Base-by-base conservation (phyloP, 2,797 vertebrate species). In the Enteromius treurensis region DNA sequence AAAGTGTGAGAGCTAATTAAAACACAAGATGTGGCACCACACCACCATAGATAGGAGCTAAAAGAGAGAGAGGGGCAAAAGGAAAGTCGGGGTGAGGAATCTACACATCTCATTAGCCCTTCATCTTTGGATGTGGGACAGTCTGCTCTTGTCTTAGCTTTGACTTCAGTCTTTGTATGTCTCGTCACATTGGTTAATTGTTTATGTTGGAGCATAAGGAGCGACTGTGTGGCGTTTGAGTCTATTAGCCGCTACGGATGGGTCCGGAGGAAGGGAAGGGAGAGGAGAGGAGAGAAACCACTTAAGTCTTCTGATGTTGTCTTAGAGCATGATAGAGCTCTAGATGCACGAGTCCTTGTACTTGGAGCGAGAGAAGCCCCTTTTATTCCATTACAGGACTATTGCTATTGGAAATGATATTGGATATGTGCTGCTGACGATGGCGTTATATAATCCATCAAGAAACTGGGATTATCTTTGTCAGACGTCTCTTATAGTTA, bases 1-100 rank as follows among this genome's bases (percentile, higher is more conserved):
- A 32, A 75, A 75, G 73, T 69, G 81, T 65, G 67, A 73, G 81
- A 71, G 70, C 85, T 84, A 80, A 86, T 86, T 86, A 86, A 83
- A 83, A 80, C 71, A 55, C 71, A 69, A 71, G 81, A 80, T 73
- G 68, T 79, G 77, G 32, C 80, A 76, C 62, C 34, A 58, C 60
- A 75, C 40, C 21, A 1, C 29, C 69, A 74, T 37, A 42, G 70
- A 77, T 53, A 62, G 64, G 62, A 67, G 84, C 45, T 45, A 78
- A 74, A 70, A 47, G 58, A 76, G 67, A 42, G 75, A 74, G 42
- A 17, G 58, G 13, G 45, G 73, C 23, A 47, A 71, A 82, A 78
- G 40, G 37, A 65, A 82, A 88, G 55, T 23, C 37, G 15, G 76
- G 77, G 68, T 42, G 75, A 70, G 58, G 49, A 37, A 51, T 67